Evolutionary conservation across 2,888 invertebrate species (phyloP).

Genomic region (Nomada ruficornis): DNA sequence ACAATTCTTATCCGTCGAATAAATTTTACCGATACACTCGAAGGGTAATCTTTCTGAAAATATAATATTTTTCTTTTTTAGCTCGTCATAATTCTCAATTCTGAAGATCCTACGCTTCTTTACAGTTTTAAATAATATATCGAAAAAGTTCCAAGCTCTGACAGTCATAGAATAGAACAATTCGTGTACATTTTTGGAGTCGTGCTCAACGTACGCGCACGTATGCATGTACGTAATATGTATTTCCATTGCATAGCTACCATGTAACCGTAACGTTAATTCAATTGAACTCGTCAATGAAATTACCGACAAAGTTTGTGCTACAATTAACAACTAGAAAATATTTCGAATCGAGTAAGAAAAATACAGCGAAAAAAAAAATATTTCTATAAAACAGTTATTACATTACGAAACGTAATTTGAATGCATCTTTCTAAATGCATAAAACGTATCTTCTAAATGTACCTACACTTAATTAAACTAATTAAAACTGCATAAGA

Average conservation of each 20-base stretch:
- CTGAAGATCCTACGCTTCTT: constrained; percentile 35
- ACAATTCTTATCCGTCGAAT: constrained; percentile 15
- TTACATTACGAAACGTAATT: background rate
- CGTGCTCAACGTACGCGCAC: constrained; percentile 31
- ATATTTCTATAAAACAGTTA: constrained; percentile 12
- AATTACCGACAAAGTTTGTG: constrained; percentile 13
- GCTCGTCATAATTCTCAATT: constrained; percentile 29
- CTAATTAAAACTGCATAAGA: constrained; percentile 30
- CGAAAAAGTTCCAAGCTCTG: constrained; percentile 26
- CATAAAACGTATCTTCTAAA: constrained; percentile 19
- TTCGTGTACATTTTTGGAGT: constrained; percentile 51
- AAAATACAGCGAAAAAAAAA: constrained; percentile 11
- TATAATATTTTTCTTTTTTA: constrained; percentile 40
- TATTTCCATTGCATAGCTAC: constrained; percentile 26
- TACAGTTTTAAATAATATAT: constrained; percentile 20
- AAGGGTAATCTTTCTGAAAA: constrained; percentile 52
- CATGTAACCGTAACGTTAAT: constrained; percentile 40
- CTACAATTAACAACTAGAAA: constrained; percentile 10
- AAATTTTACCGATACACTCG: constrained; percentile 11
- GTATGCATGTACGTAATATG: constrained; percentile 12
- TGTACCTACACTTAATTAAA: background rate
- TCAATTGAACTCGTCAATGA: constrained; percentile 15
- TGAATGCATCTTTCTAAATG: constrained; percentile 19
- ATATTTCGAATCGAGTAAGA: constrained; percentile 8
- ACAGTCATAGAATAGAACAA: constrained; percentile 35